Evolutionary conservation across 2,797 vertebrate genomes (phyloP).

Genomic region (Poecile montanus): DNA sequence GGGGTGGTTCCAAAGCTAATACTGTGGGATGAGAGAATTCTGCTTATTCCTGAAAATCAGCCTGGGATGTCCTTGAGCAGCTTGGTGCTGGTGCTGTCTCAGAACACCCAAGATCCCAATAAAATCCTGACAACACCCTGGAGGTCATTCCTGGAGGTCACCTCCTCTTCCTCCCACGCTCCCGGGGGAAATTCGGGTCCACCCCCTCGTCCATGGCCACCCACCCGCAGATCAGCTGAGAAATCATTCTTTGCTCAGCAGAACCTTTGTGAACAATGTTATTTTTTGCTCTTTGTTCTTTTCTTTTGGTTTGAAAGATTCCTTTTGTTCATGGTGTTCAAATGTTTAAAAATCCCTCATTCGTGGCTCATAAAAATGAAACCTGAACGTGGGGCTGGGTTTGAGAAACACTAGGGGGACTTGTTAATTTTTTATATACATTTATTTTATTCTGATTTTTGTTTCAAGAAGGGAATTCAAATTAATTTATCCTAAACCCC

Average conservation of each 20-base stretch:
- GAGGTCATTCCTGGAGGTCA: slow-evolving; percentile 8
- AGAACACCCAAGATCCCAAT: slow-evolving; percentile 19
- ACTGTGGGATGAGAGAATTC: not conserved
- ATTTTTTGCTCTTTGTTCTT: slow-evolving; percentile 31
- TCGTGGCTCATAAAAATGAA: not conserved
- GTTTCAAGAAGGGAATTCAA: not conserved
- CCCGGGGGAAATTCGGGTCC: not conserved
- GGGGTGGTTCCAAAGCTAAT: not conserved
- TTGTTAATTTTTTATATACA: not conserved
- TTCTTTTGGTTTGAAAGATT: not conserved
- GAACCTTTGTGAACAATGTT: not conserved
- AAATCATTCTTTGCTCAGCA: slow-evolving; percentile 24
- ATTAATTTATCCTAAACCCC: not conserved
- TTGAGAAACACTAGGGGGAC: not conserved
- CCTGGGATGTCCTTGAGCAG: not conserved
- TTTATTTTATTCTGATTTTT: not conserved
- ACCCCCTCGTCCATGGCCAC: slow-evolving; percentile 12
- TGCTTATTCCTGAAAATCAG: not conserved
- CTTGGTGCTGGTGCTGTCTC: not conserved
- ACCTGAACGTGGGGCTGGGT: not conserved
- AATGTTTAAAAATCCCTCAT: not conserved
- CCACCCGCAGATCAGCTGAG: slow-evolving; percentile 56
- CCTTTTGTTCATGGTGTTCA: not conserved
- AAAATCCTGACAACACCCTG: not conserved
- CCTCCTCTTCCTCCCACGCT: slow-evolving; percentile 27